Conservation (phyloP, 2,888 invertebrate genomes). For the Macropis europaea region DNA sequence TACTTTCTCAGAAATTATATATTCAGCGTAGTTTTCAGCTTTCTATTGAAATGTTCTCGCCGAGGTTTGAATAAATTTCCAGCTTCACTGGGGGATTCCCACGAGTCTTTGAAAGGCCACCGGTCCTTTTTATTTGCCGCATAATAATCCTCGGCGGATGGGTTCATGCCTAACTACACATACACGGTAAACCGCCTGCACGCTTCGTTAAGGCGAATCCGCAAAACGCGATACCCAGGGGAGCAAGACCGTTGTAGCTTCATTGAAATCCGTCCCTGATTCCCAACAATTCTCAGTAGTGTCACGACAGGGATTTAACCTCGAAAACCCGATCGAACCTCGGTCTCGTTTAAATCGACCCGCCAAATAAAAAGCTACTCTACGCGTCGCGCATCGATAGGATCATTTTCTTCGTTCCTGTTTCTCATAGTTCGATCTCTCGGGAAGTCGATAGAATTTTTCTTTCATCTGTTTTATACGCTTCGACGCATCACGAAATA, state of each 20-base stretch:
- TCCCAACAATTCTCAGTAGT: slow-evolving; percentile 39
- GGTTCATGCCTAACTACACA: slow-evolving; percentile 40
- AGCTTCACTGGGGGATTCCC: too few relatives aligned
- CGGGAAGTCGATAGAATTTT: too few relatives aligned
- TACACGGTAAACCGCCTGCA: slow-evolving; percentile 26
- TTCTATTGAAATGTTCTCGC: too few relatives aligned
- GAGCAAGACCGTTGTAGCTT: slow-evolving; percentile 25
- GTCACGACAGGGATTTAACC: slow-evolving; percentile 44
- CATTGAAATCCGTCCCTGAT: slow-evolving; percentile 50
- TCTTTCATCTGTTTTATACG: too few relatives aligned
- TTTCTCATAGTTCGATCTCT: too few relatives aligned
- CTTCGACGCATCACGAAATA: too few relatives aligned
- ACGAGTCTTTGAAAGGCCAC: slow-evolving; percentile 23
- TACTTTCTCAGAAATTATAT: too few relatives aligned
- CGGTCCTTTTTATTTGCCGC: slow-evolving; percentile 21
- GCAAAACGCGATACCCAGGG: slow-evolving; percentile 41
- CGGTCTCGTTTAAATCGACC: slow-evolving; percentile 30
- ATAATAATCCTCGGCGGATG: slow-evolving; percentile 26
- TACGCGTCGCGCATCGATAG: slow-evolving; percentile 12
- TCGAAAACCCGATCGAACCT: slow-evolving; percentile 3
- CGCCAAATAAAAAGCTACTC: slow-evolving; percentile 28
- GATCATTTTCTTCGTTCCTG: neutral
- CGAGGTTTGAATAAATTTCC: too few relatives aligned
- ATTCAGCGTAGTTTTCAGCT: too few relatives aligned
- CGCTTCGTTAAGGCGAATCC: slow-evolving; percentile 51